Percentiles rank a stretch among this genome's conserved stretches.
Evolutionary conservation across 2,113 vertebrate species (phyloP).

Genomic region (Alethe castanea): DNA sequence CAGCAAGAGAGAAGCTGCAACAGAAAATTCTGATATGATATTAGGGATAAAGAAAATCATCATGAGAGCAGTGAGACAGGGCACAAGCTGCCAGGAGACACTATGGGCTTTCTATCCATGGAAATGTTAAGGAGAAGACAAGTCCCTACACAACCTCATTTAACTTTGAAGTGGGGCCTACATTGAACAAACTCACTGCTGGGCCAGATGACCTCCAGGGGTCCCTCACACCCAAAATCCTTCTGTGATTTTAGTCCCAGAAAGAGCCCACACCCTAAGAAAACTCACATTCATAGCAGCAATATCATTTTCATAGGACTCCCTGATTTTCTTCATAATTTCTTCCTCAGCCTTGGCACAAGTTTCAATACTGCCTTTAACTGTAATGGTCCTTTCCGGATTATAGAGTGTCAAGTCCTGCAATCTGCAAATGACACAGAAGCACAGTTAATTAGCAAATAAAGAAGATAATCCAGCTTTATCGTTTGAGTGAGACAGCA

Average conservation of each 20-base stretch:
- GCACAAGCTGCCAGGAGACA: background rate
- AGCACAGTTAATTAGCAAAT: background rate
- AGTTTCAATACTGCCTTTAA: slow-evolving; percentile 88
- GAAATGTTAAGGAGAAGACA: background rate
- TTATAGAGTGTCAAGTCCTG: slow-evolving; percentile 97
- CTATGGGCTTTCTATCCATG: background rate
- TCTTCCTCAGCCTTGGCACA: slow-evolving; percentile 91
- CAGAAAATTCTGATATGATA: background rate
- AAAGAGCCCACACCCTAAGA: background rate
- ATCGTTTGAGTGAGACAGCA: background rate
- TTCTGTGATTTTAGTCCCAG: background rate
- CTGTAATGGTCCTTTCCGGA: slow-evolving; percentile 94
- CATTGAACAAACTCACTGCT: background rate
- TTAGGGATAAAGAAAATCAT: background rate
- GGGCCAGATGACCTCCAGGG: background rate
- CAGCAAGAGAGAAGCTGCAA: background rate
- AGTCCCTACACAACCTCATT: background rate
- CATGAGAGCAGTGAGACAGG: background rate
- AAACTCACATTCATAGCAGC: slow-evolving; percentile 97
- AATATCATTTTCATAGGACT: slow-evolving; percentile 96
- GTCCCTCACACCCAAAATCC: background rate
- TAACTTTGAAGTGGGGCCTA: background rate
- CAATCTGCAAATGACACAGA: slow-evolving; percentile 74
- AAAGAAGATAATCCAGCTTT: background rate
- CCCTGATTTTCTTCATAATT: slow-evolving; percentile 97